These are phyloP conservation scores for Anagyrus pseudococci DNA, from an alignment of 2,888 invertebrate species.

Conservation along the genomic window DNA sequence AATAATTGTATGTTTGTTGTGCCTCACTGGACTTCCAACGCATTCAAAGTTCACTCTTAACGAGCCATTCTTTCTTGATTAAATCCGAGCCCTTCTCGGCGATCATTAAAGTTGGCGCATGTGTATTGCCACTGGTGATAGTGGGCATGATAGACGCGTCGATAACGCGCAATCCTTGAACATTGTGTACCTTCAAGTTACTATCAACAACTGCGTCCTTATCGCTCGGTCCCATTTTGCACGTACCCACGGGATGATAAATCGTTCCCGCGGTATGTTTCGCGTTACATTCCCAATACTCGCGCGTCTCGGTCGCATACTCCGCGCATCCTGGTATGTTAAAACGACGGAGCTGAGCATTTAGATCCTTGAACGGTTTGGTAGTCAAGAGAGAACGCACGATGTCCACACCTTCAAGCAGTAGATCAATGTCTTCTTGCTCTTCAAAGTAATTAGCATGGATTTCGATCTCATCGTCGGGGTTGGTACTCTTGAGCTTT, in stretches of 20 bases:
- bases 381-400: constrained; percentile 46
- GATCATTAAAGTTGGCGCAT: constrained; percentile 71
- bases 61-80: constrained; percentile 67
- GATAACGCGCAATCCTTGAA: constrained; percentile 67
- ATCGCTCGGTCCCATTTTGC: constrained; percentile 69
- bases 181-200: constrained; percentile 65
- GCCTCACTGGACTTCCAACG: too few relatives aligned
- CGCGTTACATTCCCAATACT: constrained; percentile 63
- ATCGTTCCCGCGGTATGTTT: constrained; percentile 67
- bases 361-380: constrained; percentile 44
- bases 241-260: constrained; percentile 69
- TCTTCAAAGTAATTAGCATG: constrained; percentile 65
- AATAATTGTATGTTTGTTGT: too few relatives aligned
- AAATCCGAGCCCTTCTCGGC: constrained; percentile 72
- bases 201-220: constrained; percentile 66
- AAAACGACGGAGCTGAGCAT: constrained; percentile 40
- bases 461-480: constrained; percentile 63
- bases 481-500: constrained; percentile 63
- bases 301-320: constrained; percentile 48
- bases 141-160: constrained; percentile 74
- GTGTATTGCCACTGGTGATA: constrained; percentile 69
- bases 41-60: constrained; percentile 49
- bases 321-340: constrained; percentile 50
- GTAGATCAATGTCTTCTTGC: constrained; percentile 57
- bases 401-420: constrained; percentile 54